Conservation (phyloP, 2,113 vertebrate species). For the Dipodomys spectabilis region DNA sequence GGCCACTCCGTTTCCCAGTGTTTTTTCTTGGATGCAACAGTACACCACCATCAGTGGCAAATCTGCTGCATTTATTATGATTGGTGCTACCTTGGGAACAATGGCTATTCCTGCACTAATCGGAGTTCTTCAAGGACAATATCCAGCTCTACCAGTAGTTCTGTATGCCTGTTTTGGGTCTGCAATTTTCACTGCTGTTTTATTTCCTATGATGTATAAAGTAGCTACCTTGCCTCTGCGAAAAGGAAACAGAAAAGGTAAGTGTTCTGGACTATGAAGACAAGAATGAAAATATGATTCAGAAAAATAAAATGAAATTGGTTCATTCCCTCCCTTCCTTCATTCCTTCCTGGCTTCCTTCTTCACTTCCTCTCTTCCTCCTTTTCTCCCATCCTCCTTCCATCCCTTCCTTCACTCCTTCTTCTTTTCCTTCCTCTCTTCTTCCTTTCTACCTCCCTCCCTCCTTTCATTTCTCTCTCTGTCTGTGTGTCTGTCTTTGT, state of each 20-base stretch:
- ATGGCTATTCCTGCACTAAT: slow-evolving; percentile 92
- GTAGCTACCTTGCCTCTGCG: slow-evolving; percentile 85
- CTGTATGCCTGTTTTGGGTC: slow-evolving; percentile 90
- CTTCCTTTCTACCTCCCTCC: no score
- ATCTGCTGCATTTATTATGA: slow-evolving; percentile 89
- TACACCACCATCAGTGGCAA: slow-evolving; percentile 91
- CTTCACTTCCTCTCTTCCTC: no score
- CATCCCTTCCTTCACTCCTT: no score
- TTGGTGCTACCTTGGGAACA: slow-evolving; percentile 92
- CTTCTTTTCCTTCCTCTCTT: no score
- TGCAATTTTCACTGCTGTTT: slow-evolving; percentile 86
- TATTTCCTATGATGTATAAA: slow-evolving; percentile 95
- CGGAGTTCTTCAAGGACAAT: slow-evolving; percentile 89
- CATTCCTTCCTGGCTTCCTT: no score
- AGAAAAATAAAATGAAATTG: slow-evolving; percentile 87
- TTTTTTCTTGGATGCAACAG: slow-evolving; percentile 96
- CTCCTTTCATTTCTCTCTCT: no score
- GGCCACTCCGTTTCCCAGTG: slow-evolving; percentile 95
- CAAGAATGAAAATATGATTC: slow-evolving; percentile 80
- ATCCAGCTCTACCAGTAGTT: slow-evolving; percentile 86
- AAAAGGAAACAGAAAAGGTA: slow-evolving; percentile 80
- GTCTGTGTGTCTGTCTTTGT: no score
- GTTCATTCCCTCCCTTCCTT: no score
- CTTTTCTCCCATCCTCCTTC: no score
- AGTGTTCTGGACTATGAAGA: slow-evolving; percentile 83